Conservation (phyloP, 2,113 vertebrate species). For the Regulus satrapa region DNA sequence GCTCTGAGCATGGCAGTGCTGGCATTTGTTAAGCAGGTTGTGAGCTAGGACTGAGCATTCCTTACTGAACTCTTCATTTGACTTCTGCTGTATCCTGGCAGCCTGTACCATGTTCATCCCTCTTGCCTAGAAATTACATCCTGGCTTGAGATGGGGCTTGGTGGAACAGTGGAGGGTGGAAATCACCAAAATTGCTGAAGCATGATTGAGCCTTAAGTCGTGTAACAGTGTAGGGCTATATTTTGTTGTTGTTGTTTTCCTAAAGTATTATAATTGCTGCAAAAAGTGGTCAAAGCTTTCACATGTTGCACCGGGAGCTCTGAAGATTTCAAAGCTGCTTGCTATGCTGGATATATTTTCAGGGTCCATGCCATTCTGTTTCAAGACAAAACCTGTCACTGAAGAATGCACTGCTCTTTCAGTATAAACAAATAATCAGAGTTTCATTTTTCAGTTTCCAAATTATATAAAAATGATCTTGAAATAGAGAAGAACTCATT, state of each 20-base stretch:
- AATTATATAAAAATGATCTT: not conserved
- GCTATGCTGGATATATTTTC: not conserved
- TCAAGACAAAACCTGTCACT: not conserved
- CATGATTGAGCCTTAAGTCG: not conserved
- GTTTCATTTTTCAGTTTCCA: not conserved
- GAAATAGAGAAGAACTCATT: not conserved
- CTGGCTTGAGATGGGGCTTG: not conserved
- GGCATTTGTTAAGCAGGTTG: not conserved
- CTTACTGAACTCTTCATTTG: not conserved
- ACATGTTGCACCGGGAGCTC: not conserved
- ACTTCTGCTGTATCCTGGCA: not conserved
- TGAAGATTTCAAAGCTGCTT: not conserved
- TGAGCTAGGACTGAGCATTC: not conserved
- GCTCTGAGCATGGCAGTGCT: not conserved
- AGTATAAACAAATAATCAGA: not conserved
- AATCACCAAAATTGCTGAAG: not conserved
- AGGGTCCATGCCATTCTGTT: not conserved
- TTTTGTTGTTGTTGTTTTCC: not conserved
- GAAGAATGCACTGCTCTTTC: not conserved
- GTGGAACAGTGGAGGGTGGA: rapidly evolving
- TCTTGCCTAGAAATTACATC: not conserved
- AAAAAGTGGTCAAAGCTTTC: not conserved
- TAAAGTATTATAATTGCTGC: not conserved
- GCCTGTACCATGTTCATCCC: not conserved
- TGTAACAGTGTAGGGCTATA: not conserved